A percentile compares a stretch with the other conserved stretches of the same genome.
phyloP scores from a whole-genome alignment of 2,113 vertebrate species.

The Chlamydotis undulata region DNA sequence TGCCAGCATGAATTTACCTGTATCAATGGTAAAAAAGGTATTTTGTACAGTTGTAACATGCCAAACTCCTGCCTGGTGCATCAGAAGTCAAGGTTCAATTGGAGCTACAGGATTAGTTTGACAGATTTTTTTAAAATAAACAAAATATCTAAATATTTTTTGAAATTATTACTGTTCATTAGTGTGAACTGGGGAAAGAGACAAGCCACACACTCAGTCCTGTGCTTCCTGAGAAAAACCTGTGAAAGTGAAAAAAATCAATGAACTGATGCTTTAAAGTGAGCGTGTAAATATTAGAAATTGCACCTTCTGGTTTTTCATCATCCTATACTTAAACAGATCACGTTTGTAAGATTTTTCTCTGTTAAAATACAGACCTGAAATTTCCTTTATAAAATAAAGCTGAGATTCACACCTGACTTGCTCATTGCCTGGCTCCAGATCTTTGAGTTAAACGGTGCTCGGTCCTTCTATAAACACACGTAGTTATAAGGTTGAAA shows the following conservation, averaged over 20 bases:
- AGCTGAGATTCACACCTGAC: not conserved
- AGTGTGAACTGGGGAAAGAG: not conserved
- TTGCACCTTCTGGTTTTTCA: not conserved
- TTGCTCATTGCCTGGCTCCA: not conserved
- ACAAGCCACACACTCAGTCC: not conserved
- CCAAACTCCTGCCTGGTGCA: not conserved
- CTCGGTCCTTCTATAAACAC: not conserved
- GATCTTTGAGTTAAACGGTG: not conserved
- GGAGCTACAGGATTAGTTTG: not conserved
- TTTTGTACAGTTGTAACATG: not conserved
- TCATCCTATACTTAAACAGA: not conserved
- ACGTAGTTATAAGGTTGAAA: not conserved
- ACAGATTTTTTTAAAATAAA: not conserved
- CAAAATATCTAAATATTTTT: no score
- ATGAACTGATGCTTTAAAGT: not conserved
- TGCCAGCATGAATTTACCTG: not conserved
- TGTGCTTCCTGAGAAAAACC: not conserved
- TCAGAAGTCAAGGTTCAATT: not conserved
- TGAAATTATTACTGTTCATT: no score
- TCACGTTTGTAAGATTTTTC: fast-evolving
- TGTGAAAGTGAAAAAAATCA: not conserved
- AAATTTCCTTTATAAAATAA: not conserved
- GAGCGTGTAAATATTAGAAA: not conserved
- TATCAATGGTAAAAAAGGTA: not conserved
- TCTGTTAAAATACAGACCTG: not conserved